Conservation (phyloP, 2,797 vertebrate species). For the Alcedo quadribrachys region DNA sequence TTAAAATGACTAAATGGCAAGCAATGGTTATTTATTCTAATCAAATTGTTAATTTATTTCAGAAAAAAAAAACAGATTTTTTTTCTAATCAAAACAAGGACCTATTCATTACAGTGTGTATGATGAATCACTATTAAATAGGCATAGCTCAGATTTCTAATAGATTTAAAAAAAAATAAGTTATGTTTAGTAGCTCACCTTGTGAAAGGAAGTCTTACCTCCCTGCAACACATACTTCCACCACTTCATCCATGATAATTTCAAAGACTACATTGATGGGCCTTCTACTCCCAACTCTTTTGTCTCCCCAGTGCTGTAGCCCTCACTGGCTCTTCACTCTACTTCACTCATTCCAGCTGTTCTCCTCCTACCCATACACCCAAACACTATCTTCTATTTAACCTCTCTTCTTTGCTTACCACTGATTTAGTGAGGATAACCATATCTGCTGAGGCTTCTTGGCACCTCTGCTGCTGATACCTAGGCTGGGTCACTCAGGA, state of each 20-base stretch:
- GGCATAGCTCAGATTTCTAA: background rate
- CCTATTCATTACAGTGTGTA: background rate
- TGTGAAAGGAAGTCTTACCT: background rate
- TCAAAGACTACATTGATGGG: background rate
- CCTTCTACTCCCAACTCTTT: background rate
- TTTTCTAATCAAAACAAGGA: conserved; percentile 27
- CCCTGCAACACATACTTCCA: background rate
- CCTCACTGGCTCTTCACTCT: background rate
- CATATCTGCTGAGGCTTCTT: background rate
- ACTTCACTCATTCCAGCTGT: background rate
- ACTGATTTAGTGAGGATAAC: background rate
- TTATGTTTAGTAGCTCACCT: background rate
- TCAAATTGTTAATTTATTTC: background rate
- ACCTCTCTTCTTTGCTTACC: background rate
- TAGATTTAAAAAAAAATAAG: background rate
- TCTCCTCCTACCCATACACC: background rate
- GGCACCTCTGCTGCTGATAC: background rate
- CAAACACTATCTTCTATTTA: background rate
- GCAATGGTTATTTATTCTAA: conserved; percentile 8
- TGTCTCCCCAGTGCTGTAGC: background rate
- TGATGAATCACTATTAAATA: background rate
- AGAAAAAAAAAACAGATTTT: background rate
- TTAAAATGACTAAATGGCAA: background rate
- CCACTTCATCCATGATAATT: background rate
- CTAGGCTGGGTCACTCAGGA: background rate